Evolutionary conservation across 2,797 vertebrate species (phyloP).

Genomic region (Melanotaenia pygmaea): DNA sequence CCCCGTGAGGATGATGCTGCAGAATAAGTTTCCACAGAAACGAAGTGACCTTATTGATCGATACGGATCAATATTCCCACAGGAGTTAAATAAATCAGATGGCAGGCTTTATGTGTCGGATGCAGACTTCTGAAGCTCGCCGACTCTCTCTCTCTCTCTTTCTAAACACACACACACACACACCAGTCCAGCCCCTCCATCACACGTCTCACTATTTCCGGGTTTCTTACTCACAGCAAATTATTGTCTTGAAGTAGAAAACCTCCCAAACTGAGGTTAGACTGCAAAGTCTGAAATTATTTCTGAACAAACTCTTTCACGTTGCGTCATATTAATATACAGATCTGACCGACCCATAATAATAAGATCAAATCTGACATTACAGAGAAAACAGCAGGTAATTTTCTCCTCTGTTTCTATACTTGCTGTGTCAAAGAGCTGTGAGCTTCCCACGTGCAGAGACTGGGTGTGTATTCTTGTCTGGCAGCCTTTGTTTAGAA

Average conservation of each 20-base stretch:
- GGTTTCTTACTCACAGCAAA: conserved; percentile 57
- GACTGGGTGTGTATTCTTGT: conserved; percentile 73
- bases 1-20: conserved; percentile 17
- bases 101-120: conserved; percentile 19
- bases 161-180: not conserved
- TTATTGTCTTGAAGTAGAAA: conserved; percentile 37
- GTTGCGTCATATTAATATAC: not conserved
- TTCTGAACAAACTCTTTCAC: not conserved
- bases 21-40: not conserved
- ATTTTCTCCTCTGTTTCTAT: not conserved
- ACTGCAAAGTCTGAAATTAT: not conserved
- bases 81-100: not conserved
- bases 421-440: conserved; percentile 13
- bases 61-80: conserved; percentile 4
- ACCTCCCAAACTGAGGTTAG: conserved; percentile 25
- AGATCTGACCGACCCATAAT: not conserved
- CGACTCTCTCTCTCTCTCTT: conserved; percentile 18
- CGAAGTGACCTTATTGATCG: not conserved
- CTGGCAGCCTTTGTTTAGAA: conserved; percentile 53
- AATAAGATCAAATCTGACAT: not conserved
- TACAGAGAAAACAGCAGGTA: not conserved
- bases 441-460: not conserved
- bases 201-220: conserved; percentile 59
- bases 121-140: conserved; percentile 29
- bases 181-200: conserved; percentile 41